phyloP scores from a whole-genome alignment of 1,140 invertebrate genomes.

The Nomia melanderi region DNA sequence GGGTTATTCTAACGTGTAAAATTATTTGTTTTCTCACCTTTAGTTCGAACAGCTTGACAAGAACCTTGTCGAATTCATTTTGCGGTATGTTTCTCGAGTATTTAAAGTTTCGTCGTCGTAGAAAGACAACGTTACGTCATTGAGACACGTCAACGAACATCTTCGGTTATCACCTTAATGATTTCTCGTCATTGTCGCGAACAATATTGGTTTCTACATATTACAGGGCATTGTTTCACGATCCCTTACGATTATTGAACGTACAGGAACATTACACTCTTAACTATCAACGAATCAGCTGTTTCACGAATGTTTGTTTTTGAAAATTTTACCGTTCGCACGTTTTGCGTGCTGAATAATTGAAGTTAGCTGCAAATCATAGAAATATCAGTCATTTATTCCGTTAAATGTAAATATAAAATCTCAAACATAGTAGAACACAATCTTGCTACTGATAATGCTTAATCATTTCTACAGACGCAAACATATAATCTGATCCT shows the following conservation, averaged over 20 bases:
- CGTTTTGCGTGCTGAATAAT: background rate
- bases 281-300: conserved; percentile 41
- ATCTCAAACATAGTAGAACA: background rate
- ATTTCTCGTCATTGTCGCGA: background rate
- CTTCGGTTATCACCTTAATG: conserved; percentile 29
- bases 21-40: conserved; percentile 12
- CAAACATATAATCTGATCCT: background rate
- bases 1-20: background rate
- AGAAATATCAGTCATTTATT: background rate
- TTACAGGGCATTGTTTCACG: background rate
- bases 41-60: conserved; percentile 15
- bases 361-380: conserved; percentile 13
- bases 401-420: background rate
- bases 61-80: conserved; percentile 24
- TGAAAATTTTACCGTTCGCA: background rate
- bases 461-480: background rate
- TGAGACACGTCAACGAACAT: conserved; percentile 49
- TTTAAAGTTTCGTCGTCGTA: conserved; percentile 30
- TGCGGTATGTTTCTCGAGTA: background rate
- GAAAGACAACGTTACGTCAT: conserved; percentile 45
- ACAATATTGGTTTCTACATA: conserved; percentile 9
- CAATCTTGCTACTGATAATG: background rate
- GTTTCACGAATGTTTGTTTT: conserved; percentile 22
- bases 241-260: background rate
- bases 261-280: background rate